phyloP scores from a whole-genome alignment of 2,888 invertebrate genomes.

The Xestia rhomboidea region DNA sequence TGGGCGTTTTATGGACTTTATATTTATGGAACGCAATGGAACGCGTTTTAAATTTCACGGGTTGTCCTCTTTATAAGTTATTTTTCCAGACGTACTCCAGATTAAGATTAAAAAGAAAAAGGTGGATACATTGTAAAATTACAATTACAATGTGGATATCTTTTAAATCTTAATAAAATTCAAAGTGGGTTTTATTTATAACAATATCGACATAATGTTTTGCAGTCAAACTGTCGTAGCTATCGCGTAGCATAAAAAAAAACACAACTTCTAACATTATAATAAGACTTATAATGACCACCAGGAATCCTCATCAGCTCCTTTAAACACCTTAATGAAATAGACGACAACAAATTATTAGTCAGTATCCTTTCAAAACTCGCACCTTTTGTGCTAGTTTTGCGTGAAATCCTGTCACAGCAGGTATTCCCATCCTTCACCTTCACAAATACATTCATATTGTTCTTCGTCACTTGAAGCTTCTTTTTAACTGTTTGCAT shows the following conservation, averaged over 20 bases:
- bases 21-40: conserved; percentile 67
- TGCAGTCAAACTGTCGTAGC: neutral
- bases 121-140: too few relatives aligned
- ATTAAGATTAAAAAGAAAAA: too few relatives aligned
- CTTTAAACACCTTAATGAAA: conserved; percentile 19
- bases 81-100: conserved; percentile 21
- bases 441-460: conserved; percentile 34
- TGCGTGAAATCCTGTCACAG: conserved; percentile 50
- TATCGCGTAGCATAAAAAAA: neutral
- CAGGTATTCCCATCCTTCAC: conserved; percentile 47
- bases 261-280: neutral
- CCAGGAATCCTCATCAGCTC: neutral
- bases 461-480: conserved; percentile 33
- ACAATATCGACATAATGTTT: neutral
- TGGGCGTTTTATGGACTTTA: conserved; percentile 71
- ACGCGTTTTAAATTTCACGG: conserved; percentile 50
- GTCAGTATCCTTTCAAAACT: conserved; percentile 21
- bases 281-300: conserved; percentile 6
- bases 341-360: conserved; percentile 23
- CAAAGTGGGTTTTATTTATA: conserved; percentile 12
- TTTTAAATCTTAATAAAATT: conserved; percentile 31
- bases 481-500: conserved; percentile 17
- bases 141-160: neutral
- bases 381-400: conserved; percentile 20
- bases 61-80: conserved; percentile 19